Evolutionary conservation across 2,113 vertebrate genomes (phyloP).

Genomic region (Panthera tigris): DNA sequence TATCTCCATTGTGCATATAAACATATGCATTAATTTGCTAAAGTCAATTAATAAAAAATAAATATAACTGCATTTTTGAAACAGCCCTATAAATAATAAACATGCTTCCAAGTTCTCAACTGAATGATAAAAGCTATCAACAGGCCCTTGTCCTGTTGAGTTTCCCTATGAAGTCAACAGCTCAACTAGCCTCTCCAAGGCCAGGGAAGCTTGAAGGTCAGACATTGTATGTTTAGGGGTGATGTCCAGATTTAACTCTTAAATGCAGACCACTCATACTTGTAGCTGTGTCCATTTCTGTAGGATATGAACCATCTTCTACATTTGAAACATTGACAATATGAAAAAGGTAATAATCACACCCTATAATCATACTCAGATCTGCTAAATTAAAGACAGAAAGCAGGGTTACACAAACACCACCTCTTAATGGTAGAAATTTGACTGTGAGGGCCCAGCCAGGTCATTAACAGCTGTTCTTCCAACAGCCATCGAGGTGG

Average conservation of each 20-base stretch:
- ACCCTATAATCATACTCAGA: not conserved
- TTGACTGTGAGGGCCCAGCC: not conserved
- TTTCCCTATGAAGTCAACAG: slow-evolving; percentile 63
- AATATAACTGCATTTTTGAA: slow-evolving; percentile 11
- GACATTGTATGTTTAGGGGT: not conserved
- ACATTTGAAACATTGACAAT: not conserved
- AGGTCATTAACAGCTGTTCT: not conserved
- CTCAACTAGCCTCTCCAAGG: slow-evolving; percentile 61
- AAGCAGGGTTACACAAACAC: not conserved
- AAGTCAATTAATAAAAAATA: slow-evolving; percentile 68
- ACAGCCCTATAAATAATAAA: slow-evolving; percentile 67
- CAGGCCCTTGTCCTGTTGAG: slow-evolving; percentile 60
- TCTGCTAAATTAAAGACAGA: slow-evolving; percentile 35
- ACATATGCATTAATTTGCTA: slow-evolving; percentile 47
- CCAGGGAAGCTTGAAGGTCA: slow-evolving; percentile 61
- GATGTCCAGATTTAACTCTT: slow-evolving; percentile 34
- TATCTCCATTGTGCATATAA: not conserved
- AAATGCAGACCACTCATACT: not conserved
- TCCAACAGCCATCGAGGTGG: not conserved
- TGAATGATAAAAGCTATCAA: slow-evolving; percentile 68
- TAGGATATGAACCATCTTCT: not conserved
- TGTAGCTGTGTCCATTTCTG: not conserved
- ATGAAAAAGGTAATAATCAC: not conserved
- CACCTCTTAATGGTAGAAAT: not conserved
- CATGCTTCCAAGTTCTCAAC: slow-evolving; percentile 54